Evolutionary conservation across 2,797 vertebrate species (phyloP), one percentile per base, ranked within the genome.

Genomic region (Helarctos malayanus): DNA sequence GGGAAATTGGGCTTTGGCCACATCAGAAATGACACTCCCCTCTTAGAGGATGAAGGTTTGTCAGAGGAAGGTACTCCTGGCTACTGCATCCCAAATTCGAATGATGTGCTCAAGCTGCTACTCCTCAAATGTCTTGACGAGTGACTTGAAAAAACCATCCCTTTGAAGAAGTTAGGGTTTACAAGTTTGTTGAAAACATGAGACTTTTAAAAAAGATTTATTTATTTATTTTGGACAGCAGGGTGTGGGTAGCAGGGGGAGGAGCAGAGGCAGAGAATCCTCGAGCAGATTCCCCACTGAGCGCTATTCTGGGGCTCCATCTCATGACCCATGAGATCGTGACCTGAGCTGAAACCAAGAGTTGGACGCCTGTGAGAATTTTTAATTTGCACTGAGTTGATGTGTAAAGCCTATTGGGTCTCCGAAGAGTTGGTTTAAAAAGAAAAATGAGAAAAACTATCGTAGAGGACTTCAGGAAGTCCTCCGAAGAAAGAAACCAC

Each of bases 41-140:
- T 27, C 32, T 41, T 14, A 29, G 54, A 93, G 21, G 59, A 5
- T 5, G 47, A 14, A 23, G 27, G 23, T 69, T 6, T 1, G 12
- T 29, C 73, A 49, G 16, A 86, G 32, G 32, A 21, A 38, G 52
- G 35, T 3, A 45, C 11, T n/a, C 12, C 7, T 38, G 11, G 7
- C 16, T 4, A 47, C 23, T 2, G 0, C 0, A 29, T 35, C 23
- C 49, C 15, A 11, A 25, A 35, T 71, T 59, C 16, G 5, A 25
- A 59, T 35, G 84, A 25, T 5, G 4, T 9, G 23, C 25, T 79
- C 59, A 57, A 38, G 29, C 1, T 3, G 5, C 71, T 16, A 18
- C 21, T 57, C 32, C 16, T 32, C 52, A 49, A 45, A 69, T 3
- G 16, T 38, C 29, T n/a, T 65, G 0, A 5, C 25, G 49, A 35